These are phyloP conservation scores for Atlantisia rogersi DNA, from an alignment of 2,113 vertebrate genomes.

Conservation along the genomic window DNA sequence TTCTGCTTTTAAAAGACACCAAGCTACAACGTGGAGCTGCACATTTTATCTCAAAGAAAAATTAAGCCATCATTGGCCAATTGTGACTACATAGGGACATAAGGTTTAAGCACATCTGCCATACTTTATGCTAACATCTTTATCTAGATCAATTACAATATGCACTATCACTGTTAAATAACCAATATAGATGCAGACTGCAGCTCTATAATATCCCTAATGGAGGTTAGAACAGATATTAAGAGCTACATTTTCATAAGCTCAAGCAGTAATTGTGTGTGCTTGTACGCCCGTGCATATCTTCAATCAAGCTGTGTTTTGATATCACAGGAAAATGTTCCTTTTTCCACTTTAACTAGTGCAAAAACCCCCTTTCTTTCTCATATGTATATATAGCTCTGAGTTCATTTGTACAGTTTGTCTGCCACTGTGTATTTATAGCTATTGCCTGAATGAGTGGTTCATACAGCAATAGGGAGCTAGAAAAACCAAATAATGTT, in stretches of 20 bases:
- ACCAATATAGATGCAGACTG: conserved; percentile 56
- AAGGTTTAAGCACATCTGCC: conserved; percentile 32
- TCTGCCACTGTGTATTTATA: conserved; percentile 62
- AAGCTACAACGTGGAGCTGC: background rate
- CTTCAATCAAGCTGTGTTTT: conserved; percentile 44
- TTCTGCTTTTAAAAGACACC: conserved; percentile 33
- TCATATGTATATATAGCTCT: background rate
- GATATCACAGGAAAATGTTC: background rate
- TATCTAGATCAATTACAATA: conserved; percentile 58
- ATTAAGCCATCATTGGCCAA: conserved; percentile 50
- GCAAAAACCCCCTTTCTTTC: background rate
- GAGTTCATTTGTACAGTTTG: background rate
- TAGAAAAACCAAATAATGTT: background rate
- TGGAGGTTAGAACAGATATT: conserved; percentile 46
- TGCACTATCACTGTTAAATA: conserved; percentile 49
- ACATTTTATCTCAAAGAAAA: conserved; percentile 35
- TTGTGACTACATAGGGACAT: background rate
- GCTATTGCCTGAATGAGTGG: conserved; percentile 4
- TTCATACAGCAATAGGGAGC: background rate
- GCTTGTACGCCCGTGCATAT: background rate
- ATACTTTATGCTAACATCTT: conserved; percentile 31
- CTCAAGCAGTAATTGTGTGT: conserved; percentile 3
- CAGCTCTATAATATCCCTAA: conserved; percentile 57
- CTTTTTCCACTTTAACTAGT: conserved; percentile 41
- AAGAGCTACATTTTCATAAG: conserved; percentile 45